Conservation (phyloP, 2,888 invertebrate species). For the Hirudinaria manillensis region DNA sequence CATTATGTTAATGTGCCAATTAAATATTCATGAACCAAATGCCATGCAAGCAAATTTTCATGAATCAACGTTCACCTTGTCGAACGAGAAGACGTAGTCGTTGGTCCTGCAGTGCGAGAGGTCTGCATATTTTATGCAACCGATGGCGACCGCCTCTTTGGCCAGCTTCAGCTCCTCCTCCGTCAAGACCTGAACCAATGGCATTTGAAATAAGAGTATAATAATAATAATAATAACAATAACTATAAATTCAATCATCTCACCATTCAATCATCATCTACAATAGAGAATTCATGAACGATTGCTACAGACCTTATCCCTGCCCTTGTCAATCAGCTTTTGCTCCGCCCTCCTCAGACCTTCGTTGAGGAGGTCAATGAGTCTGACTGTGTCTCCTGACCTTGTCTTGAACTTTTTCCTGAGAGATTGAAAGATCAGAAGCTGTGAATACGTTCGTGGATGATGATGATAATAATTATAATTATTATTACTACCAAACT, state of each 20-base stretch:
- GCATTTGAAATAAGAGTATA: too few relatives aligned
- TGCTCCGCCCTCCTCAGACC: conserved; percentile 72
- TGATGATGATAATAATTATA: neutral
- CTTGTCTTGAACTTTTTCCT: conserved; percentile 94
- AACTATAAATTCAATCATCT: neutral
- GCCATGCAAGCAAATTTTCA: too few relatives aligned
- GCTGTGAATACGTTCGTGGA: neutral
- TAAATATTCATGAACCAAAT: too few relatives aligned
- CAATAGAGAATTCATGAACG: neutral
- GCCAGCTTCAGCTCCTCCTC: conserved; percentile 74
- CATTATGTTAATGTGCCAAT: neutral
- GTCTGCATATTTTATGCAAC: conserved; percentile 97
- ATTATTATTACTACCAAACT: neutral
- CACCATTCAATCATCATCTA: neutral
- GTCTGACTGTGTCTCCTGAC: conserved; percentile 70
- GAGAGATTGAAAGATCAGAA: conserved; percentile 11
- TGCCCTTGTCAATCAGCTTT: conserved; percentile 77
- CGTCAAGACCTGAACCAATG: conserved; percentile 61
- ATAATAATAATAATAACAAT: too few relatives aligned
- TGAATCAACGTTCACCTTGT: conserved; percentile 61
- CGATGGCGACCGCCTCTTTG: conserved; percentile 87
- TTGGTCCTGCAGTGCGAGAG: conserved; percentile 83
- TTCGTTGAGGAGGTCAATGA: conserved; percentile 83
- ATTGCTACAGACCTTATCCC: conserved; percentile 63
- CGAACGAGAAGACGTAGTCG: conserved; percentile 96